These are phyloP conservation scores for Dicaeum eximium DNA, from an alignment of 2,113 vertebrate species.

Conservation along the genomic window DNA sequence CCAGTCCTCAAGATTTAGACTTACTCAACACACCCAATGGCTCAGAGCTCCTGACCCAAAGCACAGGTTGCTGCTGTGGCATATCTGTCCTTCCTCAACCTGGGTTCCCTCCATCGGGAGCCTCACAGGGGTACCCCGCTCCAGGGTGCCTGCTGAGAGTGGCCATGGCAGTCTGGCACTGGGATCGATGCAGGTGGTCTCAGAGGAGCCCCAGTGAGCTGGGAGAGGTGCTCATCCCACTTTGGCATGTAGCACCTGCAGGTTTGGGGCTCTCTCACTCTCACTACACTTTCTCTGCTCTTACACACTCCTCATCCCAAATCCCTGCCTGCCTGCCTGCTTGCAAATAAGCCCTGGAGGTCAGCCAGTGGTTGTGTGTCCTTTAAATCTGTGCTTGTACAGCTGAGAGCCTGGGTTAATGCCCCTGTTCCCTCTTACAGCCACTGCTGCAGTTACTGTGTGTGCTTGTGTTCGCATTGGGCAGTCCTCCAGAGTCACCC, in stretches of 20 bases:
- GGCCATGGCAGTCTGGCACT: background rate
- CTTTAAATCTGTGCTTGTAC: background rate
- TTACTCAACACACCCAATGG: background rate
- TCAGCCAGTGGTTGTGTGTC: background rate
- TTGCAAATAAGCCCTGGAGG: background rate
- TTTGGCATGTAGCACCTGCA: background rate
- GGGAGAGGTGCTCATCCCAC: background rate
- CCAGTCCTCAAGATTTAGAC: background rate
- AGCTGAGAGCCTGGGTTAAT: background rate
- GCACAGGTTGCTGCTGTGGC: background rate
- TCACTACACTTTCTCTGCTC: background rate
- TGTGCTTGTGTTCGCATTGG: background rate
- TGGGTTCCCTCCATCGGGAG: background rate
- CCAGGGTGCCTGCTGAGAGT: background rate
- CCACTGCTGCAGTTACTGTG: background rate
- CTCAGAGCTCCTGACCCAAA: background rate
- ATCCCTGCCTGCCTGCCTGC: background rate
- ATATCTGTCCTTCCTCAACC: background rate
- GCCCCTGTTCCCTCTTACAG: background rate
- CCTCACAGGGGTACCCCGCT: background rate
- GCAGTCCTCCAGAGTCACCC: background rate
- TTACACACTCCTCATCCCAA: background rate
- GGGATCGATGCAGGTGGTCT: background rate
- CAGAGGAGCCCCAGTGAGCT: background rate
- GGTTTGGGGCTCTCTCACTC: background rate